These are phyloP conservation scores for Mesocricetus auratus DNA, from an alignment of 2,113 vertebrate genomes.

Conservation along the genomic window DNA sequence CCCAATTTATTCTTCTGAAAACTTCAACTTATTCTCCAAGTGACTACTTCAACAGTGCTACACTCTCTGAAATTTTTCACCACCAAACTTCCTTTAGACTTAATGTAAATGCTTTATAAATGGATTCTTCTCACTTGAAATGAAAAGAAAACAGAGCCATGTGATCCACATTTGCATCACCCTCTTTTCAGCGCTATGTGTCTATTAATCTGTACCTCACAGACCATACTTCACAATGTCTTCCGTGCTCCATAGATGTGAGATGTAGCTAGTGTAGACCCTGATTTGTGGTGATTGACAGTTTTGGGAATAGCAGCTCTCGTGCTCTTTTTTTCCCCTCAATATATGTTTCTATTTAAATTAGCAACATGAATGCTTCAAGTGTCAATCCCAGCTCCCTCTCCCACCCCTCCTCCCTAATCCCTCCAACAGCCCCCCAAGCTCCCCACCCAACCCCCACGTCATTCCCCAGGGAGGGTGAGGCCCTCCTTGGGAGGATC, in stretches of 20 bases:
- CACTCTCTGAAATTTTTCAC: background rate
- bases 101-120: background rate
- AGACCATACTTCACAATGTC: background rate
- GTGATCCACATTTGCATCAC: background rate
- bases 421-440: too few species aligned
- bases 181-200: background rate
- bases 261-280: fast-evolving
- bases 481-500: too few species aligned
- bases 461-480: too few species aligned
- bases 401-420: too few species aligned
- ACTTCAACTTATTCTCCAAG: background rate
- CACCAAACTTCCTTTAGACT: background rate
- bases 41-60: background rate
- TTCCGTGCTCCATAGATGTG: background rate
- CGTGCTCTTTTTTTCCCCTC: too few species aligned
- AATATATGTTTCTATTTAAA: too few species aligned
- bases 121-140: constrained; percentile 2
- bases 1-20: background rate
- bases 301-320: background rate
- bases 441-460: too few species aligned
- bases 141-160: background rate
- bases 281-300: fast-evolving
- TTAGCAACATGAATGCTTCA: too few species aligned
- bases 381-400: too few species aligned
- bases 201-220: background rate